phyloP scores from a whole-genome alignment of 1,140 invertebrate genomes.

The Drosophila murphyi region DNA sequence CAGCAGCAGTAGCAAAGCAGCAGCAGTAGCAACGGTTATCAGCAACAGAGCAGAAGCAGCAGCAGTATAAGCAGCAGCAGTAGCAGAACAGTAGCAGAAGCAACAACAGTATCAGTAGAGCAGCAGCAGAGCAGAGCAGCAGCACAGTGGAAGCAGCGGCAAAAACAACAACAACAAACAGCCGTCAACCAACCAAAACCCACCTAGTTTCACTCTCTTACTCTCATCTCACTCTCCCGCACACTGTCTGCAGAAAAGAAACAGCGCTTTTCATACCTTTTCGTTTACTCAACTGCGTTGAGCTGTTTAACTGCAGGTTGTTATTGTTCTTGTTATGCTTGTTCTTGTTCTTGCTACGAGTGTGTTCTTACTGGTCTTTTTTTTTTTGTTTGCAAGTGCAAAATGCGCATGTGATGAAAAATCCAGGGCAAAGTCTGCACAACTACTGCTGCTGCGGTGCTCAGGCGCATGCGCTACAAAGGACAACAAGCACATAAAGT shows the following conservation, averaged over 20 bases:
- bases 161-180: not conserved
- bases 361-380: constrained; percentile 28
- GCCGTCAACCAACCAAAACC: not conserved
- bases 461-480: constrained; percentile 46
- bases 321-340: constrained; percentile 7
- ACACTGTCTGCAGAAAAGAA: not conserved
- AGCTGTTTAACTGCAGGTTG: not conserved
- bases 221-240: not conserved
- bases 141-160: not conserved
- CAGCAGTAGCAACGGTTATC: too few relatives aligned
- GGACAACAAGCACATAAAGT: constrained; percentile 42
- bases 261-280: not conserved
- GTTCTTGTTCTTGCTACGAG: constrained; percentile 4
- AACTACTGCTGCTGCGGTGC: constrained; percentile 31
- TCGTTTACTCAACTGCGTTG: not conserved
- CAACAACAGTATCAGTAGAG: too few relatives aligned
- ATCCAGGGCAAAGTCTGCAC: constrained; percentile 76
- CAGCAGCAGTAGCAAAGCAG: constrained; percentile 1
- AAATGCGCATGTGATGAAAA: constrained; percentile 74
- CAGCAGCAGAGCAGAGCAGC: too few relatives aligned
- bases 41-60: not conserved
- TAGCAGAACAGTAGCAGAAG: too few relatives aligned
- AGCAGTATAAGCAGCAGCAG: too few relatives aligned
- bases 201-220: not conserved
- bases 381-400: constrained; percentile 61